Evolutionary conservation across 2,888 invertebrate genomes (phyloP).

Genomic region (Drosophila picticornis): DNA sequence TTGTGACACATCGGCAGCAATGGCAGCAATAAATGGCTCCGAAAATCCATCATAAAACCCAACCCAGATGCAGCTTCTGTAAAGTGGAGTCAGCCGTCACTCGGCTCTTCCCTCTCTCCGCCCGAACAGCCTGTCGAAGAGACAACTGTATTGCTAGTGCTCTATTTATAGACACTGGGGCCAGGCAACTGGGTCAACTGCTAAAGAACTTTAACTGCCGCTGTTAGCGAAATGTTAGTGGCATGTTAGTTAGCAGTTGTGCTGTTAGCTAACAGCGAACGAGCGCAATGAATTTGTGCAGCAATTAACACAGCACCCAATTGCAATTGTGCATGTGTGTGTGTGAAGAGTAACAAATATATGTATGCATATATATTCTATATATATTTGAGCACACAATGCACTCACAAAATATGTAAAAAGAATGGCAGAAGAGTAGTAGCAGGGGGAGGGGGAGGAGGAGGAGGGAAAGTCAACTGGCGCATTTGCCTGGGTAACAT

Average conservation of each 20-base stretch:
- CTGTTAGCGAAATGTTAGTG: conserved; percentile 28
- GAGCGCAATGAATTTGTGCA: conserved; percentile 34
- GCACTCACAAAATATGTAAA: conserved; percentile 30
- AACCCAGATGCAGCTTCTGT: conserved; percentile 31
- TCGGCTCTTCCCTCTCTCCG: not conserved
- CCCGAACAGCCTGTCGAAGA: conserved; percentile 4
- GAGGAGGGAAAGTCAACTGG: conserved; percentile 68
- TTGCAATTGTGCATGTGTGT: conserved; percentile 19
- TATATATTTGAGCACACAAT: conserved; percentile 32
- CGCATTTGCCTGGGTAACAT: conserved; percentile 69
- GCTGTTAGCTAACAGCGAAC: conserved; percentile 28
- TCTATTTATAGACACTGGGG: conserved; percentile 63
- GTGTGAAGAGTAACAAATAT: conserved; percentile 37
- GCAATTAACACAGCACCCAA: conserved; percentile 61
- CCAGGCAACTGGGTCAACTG: conserved; percentile 71
- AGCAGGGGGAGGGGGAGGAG: conserved; percentile 20
- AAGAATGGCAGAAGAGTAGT: conserved; percentile 17
- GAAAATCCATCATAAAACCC: conserved; percentile 43
- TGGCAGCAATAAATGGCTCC: conserved; percentile 12
- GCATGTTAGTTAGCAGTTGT: conserved; percentile 38
- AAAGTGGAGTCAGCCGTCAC: conserved; percentile 32
- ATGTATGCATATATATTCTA: conserved; percentile 19
- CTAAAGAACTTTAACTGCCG: conserved; percentile 50
- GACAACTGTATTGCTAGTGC: conserved; percentile 39
- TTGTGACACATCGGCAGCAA: conserved; percentile 8